These are phyloP conservation scores for Teleopsis dalmanni DNA, from an alignment of 1,140 invertebrate genomes.

Conservation along the genomic window DNA sequence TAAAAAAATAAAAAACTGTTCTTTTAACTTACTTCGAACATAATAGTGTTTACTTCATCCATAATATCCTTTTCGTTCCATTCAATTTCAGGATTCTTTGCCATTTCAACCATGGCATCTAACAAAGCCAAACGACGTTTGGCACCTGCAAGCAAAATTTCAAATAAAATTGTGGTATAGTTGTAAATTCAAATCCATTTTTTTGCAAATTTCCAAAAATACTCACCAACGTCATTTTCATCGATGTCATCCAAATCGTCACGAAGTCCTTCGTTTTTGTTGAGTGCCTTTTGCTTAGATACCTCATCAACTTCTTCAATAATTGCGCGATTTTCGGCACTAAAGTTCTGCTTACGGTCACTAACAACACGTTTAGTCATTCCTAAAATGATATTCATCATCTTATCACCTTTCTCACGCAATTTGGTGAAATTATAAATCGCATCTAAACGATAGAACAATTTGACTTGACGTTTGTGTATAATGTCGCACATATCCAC, in stretches of 20 bases:
- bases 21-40: constrained; percentile 56
- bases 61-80: constrained; percentile 72
- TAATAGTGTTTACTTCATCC: constrained; percentile 80
- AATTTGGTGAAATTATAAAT: constrained; percentile 51
- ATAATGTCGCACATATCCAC: constrained; percentile 64
- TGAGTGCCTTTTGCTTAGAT: not conserved
- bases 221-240: constrained; percentile 56
- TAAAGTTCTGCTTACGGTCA: constrained; percentile 30
- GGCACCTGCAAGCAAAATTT: not conserved
- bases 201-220: not conserved
- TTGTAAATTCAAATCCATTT: not conserved
- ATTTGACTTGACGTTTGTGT: constrained; percentile 54
- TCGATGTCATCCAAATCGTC: constrained; percentile 62
- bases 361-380: constrained; percentile 54
- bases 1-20: too few species aligned
- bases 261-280: constrained; percentile 43
- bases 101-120: constrained; percentile 71
- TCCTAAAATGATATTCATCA: constrained; percentile 53
- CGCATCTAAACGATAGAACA: constrained; percentile 48
- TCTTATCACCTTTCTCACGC: constrained; percentile 49
- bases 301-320: constrained; percentile 4
- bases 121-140: constrained; percentile 61
- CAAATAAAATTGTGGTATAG: too few species aligned
- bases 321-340: constrained; percentile 8
- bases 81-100: constrained; percentile 48